Evolutionary conservation across 2,797 vertebrate species (phyloP).

Genomic region (Lateolabrax maculatus): DNA sequence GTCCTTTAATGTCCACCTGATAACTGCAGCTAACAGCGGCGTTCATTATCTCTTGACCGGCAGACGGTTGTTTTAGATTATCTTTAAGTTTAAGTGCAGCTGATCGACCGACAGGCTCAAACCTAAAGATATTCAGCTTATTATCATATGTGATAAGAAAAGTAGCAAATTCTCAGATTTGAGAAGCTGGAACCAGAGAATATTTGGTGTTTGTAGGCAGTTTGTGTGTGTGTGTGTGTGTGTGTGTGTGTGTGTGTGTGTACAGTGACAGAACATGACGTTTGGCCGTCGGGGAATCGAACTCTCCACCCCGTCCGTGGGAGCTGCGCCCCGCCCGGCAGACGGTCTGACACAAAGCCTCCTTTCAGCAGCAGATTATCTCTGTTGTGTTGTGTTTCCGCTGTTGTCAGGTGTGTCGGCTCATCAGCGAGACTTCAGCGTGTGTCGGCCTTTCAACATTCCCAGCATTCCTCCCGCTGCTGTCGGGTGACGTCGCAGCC

Average conservation of each 20-base stretch:
- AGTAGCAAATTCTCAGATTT: not conserved
- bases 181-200: too few species aligned
- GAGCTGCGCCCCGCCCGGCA: not conserved
- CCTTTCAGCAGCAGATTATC: constrained; percentile 26
- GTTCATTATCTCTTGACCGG: too few species aligned
- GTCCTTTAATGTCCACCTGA: too few species aligned
- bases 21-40: too few species aligned
- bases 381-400: not conserved
- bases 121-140: too few species aligned
- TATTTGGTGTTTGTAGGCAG: too few species aligned
- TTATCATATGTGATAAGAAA: not conserved
- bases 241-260: too few species aligned
- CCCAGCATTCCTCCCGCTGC: constrained; percentile 51
- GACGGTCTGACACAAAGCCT: constrained; percentile 29
- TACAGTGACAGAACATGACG: too few species aligned
- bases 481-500: constrained; percentile 54
- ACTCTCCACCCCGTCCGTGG: not conserved
- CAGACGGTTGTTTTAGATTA: too few species aligned
- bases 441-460: constrained; percentile 12
- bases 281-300: not conserved
- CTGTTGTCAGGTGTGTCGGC: constrained; percentile 37
- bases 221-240: too few species aligned
- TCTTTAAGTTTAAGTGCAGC: too few species aligned
- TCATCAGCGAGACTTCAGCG: constrained; percentile 1
- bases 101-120: too few species aligned